A percentile compares a stretch with the other conserved stretches of the same genome.
Conservation (phyloP, 1,140 invertebrate species). For the Papilio helenus region DNA sequence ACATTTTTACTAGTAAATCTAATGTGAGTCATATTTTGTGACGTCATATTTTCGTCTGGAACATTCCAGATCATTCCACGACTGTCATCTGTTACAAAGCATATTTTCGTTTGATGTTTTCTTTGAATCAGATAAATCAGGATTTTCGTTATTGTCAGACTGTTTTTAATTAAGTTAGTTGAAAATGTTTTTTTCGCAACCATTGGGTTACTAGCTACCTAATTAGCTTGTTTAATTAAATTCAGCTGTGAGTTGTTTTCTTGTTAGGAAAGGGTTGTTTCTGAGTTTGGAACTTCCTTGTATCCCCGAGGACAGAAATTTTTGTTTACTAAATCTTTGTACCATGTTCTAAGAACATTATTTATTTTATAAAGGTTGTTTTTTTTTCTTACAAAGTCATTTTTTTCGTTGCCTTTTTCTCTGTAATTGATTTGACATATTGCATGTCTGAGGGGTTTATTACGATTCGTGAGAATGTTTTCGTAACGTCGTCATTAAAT, state of each 20-base stretch:
- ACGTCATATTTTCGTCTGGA: background rate
- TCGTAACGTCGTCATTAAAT: too few species aligned
- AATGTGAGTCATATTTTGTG: background rate
- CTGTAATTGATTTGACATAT: background rate
- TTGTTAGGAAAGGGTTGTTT: background rate
- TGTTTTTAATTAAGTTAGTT: background rate
- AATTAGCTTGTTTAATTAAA: constrained; percentile 7
- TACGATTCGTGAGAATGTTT: too few species aligned
- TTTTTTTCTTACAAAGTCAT: too few species aligned
- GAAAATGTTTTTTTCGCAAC: background rate
- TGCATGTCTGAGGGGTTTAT: background rate
- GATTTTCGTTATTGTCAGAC: background rate
- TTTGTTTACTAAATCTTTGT: background rate
- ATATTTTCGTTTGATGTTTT: background rate
- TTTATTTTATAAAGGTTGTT: too few species aligned
- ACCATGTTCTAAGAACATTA: background rate
- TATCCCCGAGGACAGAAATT: background rate
- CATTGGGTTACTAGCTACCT: background rate
- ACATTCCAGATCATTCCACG: background rate
- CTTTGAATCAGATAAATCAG: too few species aligned
- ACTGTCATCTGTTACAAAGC: background rate
- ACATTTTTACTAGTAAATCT: too few species aligned
- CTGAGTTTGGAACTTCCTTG: background rate
- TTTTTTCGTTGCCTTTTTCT: background rate
- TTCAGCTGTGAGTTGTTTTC: background rate